These are phyloP conservation scores for Gymnocephalus cernua DNA, from an alignment of 2,113 vertebrate genomes.

Conservation along the genomic window DNA sequence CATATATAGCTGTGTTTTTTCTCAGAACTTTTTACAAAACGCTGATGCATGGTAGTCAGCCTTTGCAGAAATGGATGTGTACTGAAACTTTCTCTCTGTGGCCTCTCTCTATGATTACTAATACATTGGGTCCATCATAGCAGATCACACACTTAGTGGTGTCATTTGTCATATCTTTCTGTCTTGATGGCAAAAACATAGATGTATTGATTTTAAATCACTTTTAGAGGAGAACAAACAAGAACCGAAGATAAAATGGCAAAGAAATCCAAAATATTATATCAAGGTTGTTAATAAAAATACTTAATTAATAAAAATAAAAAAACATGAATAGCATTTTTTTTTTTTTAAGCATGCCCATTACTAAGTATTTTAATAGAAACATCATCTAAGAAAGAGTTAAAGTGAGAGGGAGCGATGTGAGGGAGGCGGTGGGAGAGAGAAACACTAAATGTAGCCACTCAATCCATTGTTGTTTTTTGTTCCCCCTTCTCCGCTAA, in stretches of 20 bases:
- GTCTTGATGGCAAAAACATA: neutral
- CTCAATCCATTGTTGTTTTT: slow-evolving; percentile 56
- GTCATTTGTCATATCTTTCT: neutral
- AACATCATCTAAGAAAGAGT: slow-evolving; percentile 7
- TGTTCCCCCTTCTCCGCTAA: slow-evolving; percentile 29
- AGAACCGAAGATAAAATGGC: neutral
- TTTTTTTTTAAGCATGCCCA: neutral
- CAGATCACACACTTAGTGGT: neutral
- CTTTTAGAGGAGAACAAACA: too few relatives aligned
- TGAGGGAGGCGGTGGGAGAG: slow-evolving; percentile 8
- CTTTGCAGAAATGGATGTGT: neutral
- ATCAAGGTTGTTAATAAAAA: neutral
- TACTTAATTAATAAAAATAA: neutral
- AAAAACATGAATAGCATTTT: neutral
- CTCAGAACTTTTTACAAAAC: neutral
- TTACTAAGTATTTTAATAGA: neutral
- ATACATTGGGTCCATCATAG: too few relatives aligned
- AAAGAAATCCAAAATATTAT: neutral
- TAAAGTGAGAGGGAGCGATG: neutral
- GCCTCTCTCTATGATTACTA: neutral
- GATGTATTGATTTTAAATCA: too few relatives aligned
- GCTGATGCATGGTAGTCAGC: neutral
- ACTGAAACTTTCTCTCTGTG: neutral
- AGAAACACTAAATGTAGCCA: slow-evolving; percentile 54
- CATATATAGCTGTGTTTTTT: neutral